Conservation (phyloP, 2,888 invertebrate genomes). For the Agonopterix arenella region DNA sequence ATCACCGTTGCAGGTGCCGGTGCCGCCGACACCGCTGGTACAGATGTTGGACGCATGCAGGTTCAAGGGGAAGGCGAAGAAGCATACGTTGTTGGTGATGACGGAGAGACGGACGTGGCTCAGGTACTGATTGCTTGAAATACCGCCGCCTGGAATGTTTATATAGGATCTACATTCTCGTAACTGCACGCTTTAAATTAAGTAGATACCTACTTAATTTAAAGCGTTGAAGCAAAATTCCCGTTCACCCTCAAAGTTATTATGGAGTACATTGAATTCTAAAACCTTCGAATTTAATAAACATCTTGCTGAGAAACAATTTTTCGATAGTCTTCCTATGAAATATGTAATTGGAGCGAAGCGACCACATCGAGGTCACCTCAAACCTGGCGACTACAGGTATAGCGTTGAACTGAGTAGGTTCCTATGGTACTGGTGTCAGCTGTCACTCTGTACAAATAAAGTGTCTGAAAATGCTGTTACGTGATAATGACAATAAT, state of each 20-base stretch:
- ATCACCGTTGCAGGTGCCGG: slow-evolving; percentile 36
- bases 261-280: background rate
- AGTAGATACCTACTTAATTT: background rate
- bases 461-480: too few species aligned
- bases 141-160: slow-evolving; percentile 14
- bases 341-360: too few species aligned
- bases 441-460: too few species aligned
- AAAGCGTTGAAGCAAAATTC: background rate
- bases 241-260: background rate
- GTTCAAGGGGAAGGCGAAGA: slow-evolving; percentile 14
- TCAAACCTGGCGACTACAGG: too few species aligned
- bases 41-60: slow-evolving; percentile 34
- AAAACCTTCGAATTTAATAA: background rate
- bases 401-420: too few species aligned
- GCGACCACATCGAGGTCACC: too few species aligned
- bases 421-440: too few species aligned
- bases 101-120: slow-evolving; percentile 16
- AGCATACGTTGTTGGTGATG: slow-evolving; percentile 18
- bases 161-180: too few species aligned
- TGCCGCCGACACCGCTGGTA: slow-evolving; percentile 31
- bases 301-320: background rate
- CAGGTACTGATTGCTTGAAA: slow-evolving; percentile 15
- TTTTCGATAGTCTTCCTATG: too few species aligned
- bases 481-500: too few species aligned
- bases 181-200: background rate